Conservation (phyloP, 2,113 vertebrate species). For the Isichthys henryi region DNA sequence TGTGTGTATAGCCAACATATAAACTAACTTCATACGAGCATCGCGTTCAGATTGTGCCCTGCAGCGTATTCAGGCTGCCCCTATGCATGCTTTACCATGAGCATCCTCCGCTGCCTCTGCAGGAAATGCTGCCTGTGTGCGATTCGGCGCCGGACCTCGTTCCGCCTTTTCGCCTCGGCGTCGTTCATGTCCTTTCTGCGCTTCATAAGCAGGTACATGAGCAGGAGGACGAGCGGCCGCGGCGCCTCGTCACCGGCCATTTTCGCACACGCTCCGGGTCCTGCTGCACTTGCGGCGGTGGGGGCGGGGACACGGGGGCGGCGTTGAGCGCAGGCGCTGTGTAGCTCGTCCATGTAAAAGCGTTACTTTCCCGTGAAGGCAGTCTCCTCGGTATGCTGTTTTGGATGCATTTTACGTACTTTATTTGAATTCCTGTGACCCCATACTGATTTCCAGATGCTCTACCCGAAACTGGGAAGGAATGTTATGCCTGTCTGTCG, state of each 20-base stretch:
- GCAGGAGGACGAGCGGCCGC: slow-evolving; percentile 31
- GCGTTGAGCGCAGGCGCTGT: neutral
- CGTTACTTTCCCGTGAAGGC: neutral
- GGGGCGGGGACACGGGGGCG: neutral
- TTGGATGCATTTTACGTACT: neutral
- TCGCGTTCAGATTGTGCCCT: neutral
- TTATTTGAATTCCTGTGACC: neutral
- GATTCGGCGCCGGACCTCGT: slow-evolving; percentile 37
- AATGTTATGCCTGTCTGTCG: neutral
- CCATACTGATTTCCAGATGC: neutral
- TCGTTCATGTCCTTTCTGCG: slow-evolving; percentile 31
- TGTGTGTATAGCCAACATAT: neutral
- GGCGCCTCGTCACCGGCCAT: slow-evolving; percentile 31
- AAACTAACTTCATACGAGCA: neutral
- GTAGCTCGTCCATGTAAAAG: neutral
- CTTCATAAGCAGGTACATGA: slow-evolving; percentile 40
- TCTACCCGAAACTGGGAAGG: neutral
- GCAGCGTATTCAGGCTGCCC: neutral
- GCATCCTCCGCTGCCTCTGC: slow-evolving; percentile 44
- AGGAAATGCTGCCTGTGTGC: slow-evolving; percentile 47
- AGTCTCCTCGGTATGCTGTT: neutral
- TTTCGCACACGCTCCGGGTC: neutral
- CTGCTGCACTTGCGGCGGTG: neutral
- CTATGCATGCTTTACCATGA: slow-evolving; percentile 38
- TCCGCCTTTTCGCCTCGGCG: slow-evolving; percentile 30